phyloP scores from a whole-genome alignment of 2,113 vertebrate species.

The Vombatus ursinus region DNA sequence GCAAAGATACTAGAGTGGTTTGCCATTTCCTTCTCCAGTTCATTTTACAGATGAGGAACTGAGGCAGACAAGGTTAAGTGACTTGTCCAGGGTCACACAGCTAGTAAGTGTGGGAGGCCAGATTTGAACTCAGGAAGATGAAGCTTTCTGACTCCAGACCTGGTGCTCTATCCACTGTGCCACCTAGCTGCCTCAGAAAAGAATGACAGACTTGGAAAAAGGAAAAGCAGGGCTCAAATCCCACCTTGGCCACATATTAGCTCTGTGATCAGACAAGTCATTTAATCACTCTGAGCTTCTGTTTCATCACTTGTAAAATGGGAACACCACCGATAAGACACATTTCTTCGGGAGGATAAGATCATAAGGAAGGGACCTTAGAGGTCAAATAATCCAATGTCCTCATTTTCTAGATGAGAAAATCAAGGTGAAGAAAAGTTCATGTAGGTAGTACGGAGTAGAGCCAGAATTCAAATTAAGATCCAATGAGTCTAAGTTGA shows the following conservation, averaged over 20 bases:
- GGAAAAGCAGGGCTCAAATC: not conserved
- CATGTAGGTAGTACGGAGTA: not conserved
- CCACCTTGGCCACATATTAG: not conserved
- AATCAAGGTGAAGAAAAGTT: not conserved
- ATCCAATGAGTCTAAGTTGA: not conserved
- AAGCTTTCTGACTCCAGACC: not conserved
- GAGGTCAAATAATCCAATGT: not conserved
- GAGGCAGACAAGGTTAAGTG: not conserved
- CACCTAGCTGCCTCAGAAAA: not conserved
- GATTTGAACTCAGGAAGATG: not conserved
- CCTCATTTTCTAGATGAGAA: not conserved
- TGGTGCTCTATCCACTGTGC: not conserved
- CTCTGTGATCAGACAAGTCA: not conserved
- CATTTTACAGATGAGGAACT: not conserved
- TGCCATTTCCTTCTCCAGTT: not conserved
- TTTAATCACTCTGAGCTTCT: not conserved
- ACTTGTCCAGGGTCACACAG: not conserved
- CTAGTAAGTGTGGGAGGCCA: not conserved
- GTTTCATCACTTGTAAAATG: not conserved
- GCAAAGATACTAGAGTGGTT: not conserved
- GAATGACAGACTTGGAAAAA: not conserved
- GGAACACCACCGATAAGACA: not conserved
- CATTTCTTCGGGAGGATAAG: not conserved
- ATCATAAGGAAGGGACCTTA: not conserved
- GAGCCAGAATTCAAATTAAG: not conserved